Evolutionary conservation across 2,888 invertebrate genomes (phyloP), one percentile per base, ranked within the genome.

Genomic region (Tetheella fluctuosa): DNA sequence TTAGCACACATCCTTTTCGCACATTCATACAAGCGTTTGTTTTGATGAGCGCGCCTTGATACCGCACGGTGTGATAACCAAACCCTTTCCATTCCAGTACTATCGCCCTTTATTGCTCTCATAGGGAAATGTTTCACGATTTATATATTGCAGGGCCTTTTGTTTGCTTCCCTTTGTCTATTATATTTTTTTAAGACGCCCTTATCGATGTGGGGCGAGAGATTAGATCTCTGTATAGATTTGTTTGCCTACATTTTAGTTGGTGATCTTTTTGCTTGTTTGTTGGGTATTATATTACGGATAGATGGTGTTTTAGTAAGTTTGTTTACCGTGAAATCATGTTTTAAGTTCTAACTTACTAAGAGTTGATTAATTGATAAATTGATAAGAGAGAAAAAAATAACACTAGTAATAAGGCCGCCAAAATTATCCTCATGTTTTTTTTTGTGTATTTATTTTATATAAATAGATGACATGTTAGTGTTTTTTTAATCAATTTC

Each of bases 91-190:
- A 54, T 58, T 61, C 25, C 25, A n/a, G 54, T 52, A 48, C 68
- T 70, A 70, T 74, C 69, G 66, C 53, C 70, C 67, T 78, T 77
- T 81, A 84, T 83, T 79, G 73, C 78, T 69, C 77, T 78, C 80
- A 54, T 64, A 74, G 79, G 81, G 70, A 69, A 71, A 69, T 61
- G 65, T 58, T 62, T 55, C 60, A 59, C 61, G 62, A 52, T 28
- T 65, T 67, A 67, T 70, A 59, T 69, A 68, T 65, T 63, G 23
- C 64, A 48, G 57, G 59, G 58, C 57, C 53, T 62, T 61, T 58
- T 64, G 59, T 61, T 61, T 30, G 37, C 53, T 42, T 23, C 37
- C 55, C 25, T 55, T 34, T 55, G 34, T 55, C 34, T 55, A 34
- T 55, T 13, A 48, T 48, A 48, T 48, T 34, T 55, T 34, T 55